Percentiles rank a stretch among this genome's conserved stretches.
phyloP scores from a whole-genome alignment of 2,888 invertebrate species.

The Drosophila koepferae region DNA sequence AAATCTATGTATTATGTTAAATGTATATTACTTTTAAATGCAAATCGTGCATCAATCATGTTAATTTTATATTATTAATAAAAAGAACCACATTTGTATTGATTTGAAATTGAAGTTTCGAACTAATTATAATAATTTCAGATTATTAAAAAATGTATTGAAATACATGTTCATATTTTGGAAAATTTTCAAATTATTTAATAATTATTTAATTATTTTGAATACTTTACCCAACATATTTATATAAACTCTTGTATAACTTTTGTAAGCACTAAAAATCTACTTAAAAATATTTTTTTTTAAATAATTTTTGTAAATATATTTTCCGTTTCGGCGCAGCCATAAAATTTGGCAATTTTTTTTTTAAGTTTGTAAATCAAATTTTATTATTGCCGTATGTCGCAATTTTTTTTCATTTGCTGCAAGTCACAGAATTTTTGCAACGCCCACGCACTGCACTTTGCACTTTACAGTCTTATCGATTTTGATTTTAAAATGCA shows the following conservation, averaged over 20 bases:
- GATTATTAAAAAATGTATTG: background rate
- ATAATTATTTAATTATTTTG: background rate
- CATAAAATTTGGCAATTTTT: background rate
- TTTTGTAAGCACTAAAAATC: too few relatives aligned
- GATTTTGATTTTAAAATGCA: constrained; percentile 13
- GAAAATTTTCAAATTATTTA: background rate
- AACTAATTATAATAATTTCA: background rate
- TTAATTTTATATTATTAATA: background rate
- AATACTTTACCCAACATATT: background rate
- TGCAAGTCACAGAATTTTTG: background rate
- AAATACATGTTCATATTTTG: background rate
- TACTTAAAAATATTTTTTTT: background rate
- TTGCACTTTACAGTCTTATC: constrained; percentile 5
- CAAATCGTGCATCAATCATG: background rate
- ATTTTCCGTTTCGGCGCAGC: background rate
- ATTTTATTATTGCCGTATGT: background rate
- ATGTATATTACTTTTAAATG: background rate
- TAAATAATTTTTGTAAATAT: background rate
- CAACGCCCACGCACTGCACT: constrained; percentile 17
- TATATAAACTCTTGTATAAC: background rate
- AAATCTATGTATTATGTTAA: too few relatives aligned
- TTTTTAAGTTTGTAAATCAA: background rate
- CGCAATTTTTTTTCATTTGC: background rate
- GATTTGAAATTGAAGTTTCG: background rate
- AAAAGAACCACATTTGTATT: background rate